Base-by-base conservation (phyloP, 1,140 invertebrate species). In the Diprion similis region DNA sequence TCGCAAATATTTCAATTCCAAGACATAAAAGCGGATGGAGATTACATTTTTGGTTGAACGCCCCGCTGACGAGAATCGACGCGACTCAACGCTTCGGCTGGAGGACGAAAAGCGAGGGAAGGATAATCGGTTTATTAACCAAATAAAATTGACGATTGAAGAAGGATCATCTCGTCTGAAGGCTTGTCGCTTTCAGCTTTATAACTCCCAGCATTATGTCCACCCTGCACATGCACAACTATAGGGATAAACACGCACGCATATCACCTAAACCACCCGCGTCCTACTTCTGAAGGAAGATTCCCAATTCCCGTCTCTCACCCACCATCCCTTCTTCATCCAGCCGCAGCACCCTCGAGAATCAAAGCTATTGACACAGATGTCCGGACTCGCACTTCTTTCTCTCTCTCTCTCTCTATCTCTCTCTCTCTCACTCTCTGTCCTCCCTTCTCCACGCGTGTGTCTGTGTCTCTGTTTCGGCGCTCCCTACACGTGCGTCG, bases 61-160 rank as follows among this genome's bases (percentile, higher is more conserved):
- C 83, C 79, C 78, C 74, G 70, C 73, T 17, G 11, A 59, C n/a
- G 51, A 13, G 51, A 59, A 59, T 59, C 51, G 51, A 13, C 11
- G 11, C 51, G 11, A 13, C 51, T 13, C 9, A 17, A 15, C 51
- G 11, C 51, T 6, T 4, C 9, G 51, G 51, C 11, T 17, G 24
- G 24, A 37, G 51, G 9, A 59, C 51, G 51, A 59, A 59, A 13
- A 9, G 75, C 75, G 78, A 75, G 74, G 77, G 74, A 73, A 75
- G 78, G 75, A 85, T 86, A 87, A 88, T 88, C 86, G 86, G 85
- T 88, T 87, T 87, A 88, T 88, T 87, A 88, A 87, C 86, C 83
- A 83, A 86, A 86, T 86, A 83, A 87, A 87, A 84, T 85, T 80
- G 82, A 82, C 84, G 81, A 85, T 86, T 85, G 85, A 80, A 85